Evolutionary conservation across 1,140 invertebrate genomes (phyloP).

Genomic region (Portunus trituberculatus): DNA sequence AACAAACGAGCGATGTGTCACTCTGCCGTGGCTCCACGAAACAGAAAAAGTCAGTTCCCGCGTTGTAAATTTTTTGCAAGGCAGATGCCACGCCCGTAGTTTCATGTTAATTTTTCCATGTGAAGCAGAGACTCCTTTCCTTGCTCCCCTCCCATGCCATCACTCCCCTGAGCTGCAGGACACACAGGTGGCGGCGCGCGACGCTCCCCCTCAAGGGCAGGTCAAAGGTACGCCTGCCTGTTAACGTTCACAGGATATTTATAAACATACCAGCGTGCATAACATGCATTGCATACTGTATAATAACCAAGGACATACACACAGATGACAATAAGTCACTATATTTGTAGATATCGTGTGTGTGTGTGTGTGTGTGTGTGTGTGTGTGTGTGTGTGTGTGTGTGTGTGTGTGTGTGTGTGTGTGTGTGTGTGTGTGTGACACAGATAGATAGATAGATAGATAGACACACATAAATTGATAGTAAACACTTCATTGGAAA

Average conservation of each 20-base stretch:
- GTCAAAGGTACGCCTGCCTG: no score
- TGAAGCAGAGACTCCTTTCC: neutral
- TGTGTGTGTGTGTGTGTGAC: no score
- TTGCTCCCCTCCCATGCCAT: neutral
- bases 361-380: no score
- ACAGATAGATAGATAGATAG: neutral
- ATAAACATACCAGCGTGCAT: no score
- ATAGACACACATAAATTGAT: neutral
- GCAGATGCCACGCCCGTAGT: neutral
- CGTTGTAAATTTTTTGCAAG: neutral
- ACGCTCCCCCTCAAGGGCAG: neutral
- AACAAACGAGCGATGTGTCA: neutral
- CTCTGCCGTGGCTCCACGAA: neutral
- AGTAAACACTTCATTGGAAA: no score
- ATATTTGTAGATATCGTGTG: neutral
- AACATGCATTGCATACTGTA: no score
- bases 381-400: no score
- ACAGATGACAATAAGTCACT: no score
- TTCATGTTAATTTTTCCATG: neutral
- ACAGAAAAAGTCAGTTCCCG: neutral
- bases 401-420: no score
- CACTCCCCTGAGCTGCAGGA: neutral
- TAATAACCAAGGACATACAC: no score
- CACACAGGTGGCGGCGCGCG: neutral
- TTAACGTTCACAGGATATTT: no score